Evolutionary conservation across 1,140 invertebrate species (phyloP).

Genomic region (Zaprionus vittiger): DNA sequence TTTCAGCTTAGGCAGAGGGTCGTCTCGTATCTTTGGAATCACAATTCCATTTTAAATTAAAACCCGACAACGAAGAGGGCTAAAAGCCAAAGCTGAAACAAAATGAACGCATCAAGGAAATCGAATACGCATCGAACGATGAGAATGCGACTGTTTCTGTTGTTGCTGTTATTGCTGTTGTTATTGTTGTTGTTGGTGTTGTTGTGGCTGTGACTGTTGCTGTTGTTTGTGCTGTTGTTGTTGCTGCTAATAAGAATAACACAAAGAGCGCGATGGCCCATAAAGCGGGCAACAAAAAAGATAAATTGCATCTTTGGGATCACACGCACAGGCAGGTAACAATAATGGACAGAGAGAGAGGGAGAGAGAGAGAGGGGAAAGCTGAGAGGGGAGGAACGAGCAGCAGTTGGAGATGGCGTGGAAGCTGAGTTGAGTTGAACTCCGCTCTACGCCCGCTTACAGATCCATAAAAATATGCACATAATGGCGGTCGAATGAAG

Average conservation of each 20-base stretch:
- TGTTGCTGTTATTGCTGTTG: not conserved
- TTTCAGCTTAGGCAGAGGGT: constrained; percentile 48
- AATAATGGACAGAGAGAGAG: not conserved
- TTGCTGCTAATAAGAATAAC: constrained; percentile 65
- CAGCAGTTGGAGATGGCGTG: constrained; percentile 9
- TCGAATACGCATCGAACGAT: constrained; percentile 45
- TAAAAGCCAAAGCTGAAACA: constrained; percentile 27
- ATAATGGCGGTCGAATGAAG: constrained; percentile 57
- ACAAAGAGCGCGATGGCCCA: constrained; percentile 74
- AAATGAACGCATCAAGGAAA: constrained; percentile 60
- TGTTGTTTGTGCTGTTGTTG: constrained; percentile 21
- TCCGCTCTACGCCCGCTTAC: constrained; percentile 13
- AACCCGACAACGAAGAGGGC: constrained; percentile 47
- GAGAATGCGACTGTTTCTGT: constrained; percentile 9
- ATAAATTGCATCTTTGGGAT: constrained; percentile 81
- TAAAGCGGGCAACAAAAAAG: constrained; percentile 82
- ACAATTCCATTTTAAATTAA: constrained; percentile 82
- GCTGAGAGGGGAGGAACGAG: not conserved
- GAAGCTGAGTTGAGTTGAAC: constrained; percentile 1
- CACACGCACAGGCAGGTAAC: constrained; percentile 65
- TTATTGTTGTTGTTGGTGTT: too few species aligned
- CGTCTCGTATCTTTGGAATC: constrained; percentile 76
- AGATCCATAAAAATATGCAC: constrained; percentile 70
- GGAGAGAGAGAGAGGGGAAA: not conserved
- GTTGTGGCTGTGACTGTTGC: constrained; percentile 9